These are phyloP conservation scores for Sycobia sp. DNA, from an alignment of 1,140 invertebrate genomes.

Conservation along the genomic window DNA sequence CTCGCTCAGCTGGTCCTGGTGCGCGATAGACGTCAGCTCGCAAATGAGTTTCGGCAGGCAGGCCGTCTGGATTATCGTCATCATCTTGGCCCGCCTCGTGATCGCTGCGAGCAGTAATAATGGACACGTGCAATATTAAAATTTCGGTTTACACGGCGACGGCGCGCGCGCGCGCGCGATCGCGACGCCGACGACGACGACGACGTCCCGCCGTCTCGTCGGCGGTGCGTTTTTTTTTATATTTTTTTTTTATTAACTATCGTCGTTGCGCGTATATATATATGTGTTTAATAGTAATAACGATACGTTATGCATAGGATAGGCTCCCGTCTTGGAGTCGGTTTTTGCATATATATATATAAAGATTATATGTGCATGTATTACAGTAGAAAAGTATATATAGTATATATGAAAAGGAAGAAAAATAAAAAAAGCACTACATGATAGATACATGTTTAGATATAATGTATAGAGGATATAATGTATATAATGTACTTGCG, in stretches of 20 bases:
- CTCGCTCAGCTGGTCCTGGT: conserved; percentile 71
- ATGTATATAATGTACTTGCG: conserved; percentile 21
- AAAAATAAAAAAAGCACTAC: not conserved
- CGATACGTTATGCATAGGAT: no score
- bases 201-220: no score
- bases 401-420: no score
- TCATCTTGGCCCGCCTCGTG: conserved; percentile 51
- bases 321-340: no score
- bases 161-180: not conserved
- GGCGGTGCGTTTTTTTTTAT: no score
- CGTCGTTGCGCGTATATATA: no score
- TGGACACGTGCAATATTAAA: conserved; percentile 34
- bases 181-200: no score
- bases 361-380: no score
- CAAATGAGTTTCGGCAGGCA: conserved; percentile 80
- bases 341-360: no score
- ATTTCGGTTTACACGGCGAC: conserved; percentile 3
- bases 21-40: conserved; percentile 71
- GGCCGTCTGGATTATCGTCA: conserved; percentile 63
- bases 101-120: conserved; percentile 44
- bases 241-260: no score
- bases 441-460: not conserved
- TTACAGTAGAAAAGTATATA: no score
- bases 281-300: no score
- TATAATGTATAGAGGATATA: not conserved